phyloP scores from a whole-genome alignment of 2,113 vertebrate species.

The Bujurquina vittata region DNA sequence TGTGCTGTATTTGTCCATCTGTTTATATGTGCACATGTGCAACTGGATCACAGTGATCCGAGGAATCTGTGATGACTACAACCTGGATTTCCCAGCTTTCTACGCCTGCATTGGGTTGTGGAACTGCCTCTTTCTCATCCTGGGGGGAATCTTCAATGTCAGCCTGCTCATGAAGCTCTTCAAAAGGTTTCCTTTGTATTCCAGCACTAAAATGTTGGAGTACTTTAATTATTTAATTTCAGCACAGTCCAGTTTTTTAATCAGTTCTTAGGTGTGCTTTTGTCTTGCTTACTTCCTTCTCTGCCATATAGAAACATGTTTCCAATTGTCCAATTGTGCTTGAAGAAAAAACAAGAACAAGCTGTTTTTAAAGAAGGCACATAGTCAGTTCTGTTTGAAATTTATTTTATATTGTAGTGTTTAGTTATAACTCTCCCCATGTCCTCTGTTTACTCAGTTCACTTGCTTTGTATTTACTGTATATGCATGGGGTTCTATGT shows the following conservation, averaged over 20 bases:
- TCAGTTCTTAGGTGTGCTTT: not conserved
- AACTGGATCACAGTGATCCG: slow-evolving; percentile 85
- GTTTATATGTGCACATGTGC: slow-evolving; percentile 5
- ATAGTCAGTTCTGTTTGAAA: not conserved
- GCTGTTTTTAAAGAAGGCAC: not conserved
- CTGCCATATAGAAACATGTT: not conserved
- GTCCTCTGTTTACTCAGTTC: not conserved
- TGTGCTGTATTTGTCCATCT: not conserved
- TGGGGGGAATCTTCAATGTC: slow-evolving; percentile 94
- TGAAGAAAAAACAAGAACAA: not conserved
- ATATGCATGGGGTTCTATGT: not conserved
- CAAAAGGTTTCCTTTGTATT: slow-evolving; percentile 86
- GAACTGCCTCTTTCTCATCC: slow-evolving; percentile 95
- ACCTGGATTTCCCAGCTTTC: slow-evolving; percentile 93
- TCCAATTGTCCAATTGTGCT: not conserved
- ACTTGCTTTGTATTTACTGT: not conserved
- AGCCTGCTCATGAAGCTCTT: slow-evolving; percentile 97
- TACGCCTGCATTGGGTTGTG: slow-evolving; percentile 98
- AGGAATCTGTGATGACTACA: slow-evolving; percentile 94
- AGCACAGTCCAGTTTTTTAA: not conserved
- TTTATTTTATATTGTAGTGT: not conserved
- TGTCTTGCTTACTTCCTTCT: not conserved
- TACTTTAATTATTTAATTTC: slow-evolving; percentile 10
- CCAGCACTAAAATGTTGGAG: not conserved
- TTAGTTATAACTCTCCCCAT: not conserved